Evolutionary conservation across 2,888 invertebrate species (phyloP).

Genomic region (Orthosia gothica): DNA sequence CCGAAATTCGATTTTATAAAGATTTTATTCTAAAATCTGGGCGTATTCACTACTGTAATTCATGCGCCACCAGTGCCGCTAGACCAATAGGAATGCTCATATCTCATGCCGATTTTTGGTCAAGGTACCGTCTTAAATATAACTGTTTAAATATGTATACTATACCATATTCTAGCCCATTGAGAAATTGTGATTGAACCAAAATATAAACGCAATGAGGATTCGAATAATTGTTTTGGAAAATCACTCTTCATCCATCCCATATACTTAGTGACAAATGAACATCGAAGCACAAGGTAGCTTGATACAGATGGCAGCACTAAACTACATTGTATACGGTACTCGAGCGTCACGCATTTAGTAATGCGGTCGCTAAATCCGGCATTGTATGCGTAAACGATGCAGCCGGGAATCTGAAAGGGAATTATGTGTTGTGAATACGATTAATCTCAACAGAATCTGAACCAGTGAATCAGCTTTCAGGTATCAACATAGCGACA

Average conservation of each 20-base stretch:
- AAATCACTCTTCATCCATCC: background rate
- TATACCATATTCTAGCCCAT: background rate
- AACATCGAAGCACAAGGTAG: conserved; percentile 21
- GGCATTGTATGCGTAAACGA: conserved; percentile 14
- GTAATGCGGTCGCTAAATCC: conserved; percentile 40
- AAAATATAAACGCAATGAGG: conserved; percentile 2
- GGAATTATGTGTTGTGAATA: conserved; percentile 15
- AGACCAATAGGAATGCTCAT: no score
- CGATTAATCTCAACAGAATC: background rate
- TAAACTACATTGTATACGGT: conserved; percentile 53
- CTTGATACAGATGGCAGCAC: conserved; percentile 12
- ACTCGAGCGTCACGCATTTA: conserved; percentile 10
- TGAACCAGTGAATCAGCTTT: background rate
- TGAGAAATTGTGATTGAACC: background rate
- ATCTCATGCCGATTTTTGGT: no score
- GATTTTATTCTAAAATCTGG: no score
- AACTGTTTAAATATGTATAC: no score
- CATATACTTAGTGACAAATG: conserved; percentile 19
- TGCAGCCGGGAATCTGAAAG: conserved; percentile 8
- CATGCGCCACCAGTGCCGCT: no score
- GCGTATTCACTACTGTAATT: no score
- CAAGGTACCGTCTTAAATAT: no score
- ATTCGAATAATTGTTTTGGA: conserved; percentile 3
- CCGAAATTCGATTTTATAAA: no score
- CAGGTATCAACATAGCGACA: background rate